A percentile compares a stretch with the other conserved stretches of the same genome.
Evolutionary conservation across 2,888 invertebrate genomes (phyloP).

Genomic region (Syritta pipiens): DNA sequence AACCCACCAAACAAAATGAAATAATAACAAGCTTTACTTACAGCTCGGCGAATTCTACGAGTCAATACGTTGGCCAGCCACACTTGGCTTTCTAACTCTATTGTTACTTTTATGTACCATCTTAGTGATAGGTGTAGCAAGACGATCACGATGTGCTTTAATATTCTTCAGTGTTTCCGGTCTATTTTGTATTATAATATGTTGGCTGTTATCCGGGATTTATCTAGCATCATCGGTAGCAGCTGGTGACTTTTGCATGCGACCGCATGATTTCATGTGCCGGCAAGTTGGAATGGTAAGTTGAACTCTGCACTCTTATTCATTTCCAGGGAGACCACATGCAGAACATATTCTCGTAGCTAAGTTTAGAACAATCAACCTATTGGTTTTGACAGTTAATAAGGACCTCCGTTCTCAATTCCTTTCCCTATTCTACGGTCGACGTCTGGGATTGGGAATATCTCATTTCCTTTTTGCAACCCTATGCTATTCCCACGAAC

Average conservation of each 20-base stretch:
- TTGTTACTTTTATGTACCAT: slow-evolving; percentile 78
- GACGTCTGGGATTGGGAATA: slow-evolving; percentile 15
- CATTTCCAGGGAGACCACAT: too few species aligned
- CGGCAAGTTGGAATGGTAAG: slow-evolving; percentile 79
- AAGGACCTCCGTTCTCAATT: background rate
- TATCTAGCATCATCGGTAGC: slow-evolving; percentile 92
- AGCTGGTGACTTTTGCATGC: slow-evolving; percentile 90
- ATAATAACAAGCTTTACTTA: slow-evolving; percentile 5
- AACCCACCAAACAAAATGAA: background rate
- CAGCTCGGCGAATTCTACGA: slow-evolving; percentile 78
- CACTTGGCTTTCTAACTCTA: slow-evolving; percentile 78
- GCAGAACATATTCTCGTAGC: too few species aligned
- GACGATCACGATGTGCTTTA: slow-evolving; percentile 89
- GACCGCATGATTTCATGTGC: slow-evolving; percentile 84
- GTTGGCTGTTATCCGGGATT: slow-evolving; percentile 93
- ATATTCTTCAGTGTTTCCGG: slow-evolving; percentile 94
- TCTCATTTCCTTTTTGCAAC: slow-evolving; percentile 18
- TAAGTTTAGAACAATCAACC: background rate
- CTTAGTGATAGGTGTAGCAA: slow-evolving; percentile 79
- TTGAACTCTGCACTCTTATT: slow-evolving; percentile 15
- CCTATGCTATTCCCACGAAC: too few species aligned
- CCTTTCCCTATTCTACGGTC: background rate
- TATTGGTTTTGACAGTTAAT: slow-evolving; percentile 24
- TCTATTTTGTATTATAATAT: slow-evolving; percentile 81
- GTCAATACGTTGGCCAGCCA: slow-evolving; percentile 79